phyloP scores from a whole-genome alignment of 2,797 vertebrate genomes.

The Chloroceryle inda region DNA sequence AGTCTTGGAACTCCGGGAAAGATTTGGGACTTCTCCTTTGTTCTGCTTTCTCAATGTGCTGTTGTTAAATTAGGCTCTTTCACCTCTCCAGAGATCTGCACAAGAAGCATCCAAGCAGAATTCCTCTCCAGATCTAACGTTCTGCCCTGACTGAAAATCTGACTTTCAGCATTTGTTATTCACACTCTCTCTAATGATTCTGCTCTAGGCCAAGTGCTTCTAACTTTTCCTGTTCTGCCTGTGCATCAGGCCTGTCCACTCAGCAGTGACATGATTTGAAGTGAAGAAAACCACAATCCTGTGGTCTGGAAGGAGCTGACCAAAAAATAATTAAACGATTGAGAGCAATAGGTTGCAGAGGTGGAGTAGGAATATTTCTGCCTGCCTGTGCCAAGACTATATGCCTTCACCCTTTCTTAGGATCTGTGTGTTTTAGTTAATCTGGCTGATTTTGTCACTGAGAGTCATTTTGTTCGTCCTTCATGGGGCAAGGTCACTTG shows the following conservation, averaged over 20 bases:
- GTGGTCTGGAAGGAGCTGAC: conserved; percentile 1
- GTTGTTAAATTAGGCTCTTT: background rate
- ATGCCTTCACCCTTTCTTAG: background rate
- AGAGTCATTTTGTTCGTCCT: background rate
- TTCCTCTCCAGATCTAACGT: background rate
- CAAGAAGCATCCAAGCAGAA: background rate
- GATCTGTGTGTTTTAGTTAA: background rate
- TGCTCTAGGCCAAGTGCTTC: background rate
- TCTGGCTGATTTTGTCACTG: background rate
- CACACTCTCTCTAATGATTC: background rate
- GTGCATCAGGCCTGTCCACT: background rate
- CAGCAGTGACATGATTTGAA: background rate
- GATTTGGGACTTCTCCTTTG: background rate
- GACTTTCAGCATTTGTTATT: background rate
- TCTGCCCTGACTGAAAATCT: background rate
- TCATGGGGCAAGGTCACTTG: background rate
- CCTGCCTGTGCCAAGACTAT: background rate
- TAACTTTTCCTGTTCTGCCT: conserved; percentile 32
- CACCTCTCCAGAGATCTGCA: background rate
- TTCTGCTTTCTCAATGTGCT: background rate
- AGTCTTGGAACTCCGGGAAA: background rate
- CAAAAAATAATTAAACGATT: background rate
- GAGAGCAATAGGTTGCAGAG: background rate
- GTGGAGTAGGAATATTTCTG: background rate
- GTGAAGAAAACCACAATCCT: conserved; percentile 1